A percentile compares a stretch with the other conserved stretches of the same genome.
Conservation (phyloP, 2,113 vertebrate genomes). For the Antechinus stuartii region DNA sequence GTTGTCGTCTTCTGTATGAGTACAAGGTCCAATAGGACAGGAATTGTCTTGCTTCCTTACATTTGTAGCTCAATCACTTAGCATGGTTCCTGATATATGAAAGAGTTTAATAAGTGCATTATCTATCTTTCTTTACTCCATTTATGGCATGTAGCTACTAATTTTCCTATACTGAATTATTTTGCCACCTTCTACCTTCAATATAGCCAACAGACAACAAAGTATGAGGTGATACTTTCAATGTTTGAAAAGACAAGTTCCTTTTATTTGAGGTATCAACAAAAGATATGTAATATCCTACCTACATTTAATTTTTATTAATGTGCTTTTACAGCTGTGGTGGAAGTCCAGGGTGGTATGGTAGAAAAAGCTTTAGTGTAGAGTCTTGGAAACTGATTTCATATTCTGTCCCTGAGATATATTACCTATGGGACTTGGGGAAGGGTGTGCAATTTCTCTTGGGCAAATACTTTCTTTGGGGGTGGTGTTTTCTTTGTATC, state of each 20-base stretch:
- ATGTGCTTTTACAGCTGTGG: neutral
- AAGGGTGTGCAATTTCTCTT: neutral
- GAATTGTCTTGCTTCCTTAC: no score
- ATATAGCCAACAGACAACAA: neutral
- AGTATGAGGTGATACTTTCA: neutral
- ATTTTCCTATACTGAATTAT: neutral
- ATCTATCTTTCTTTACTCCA: no score
- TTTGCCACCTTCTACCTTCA: neutral
- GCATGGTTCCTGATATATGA: no score
- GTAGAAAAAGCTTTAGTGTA: neutral
- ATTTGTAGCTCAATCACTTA: no score
- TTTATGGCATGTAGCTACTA: no score
- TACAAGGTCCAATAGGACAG: neutral
- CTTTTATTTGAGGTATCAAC: neutral
- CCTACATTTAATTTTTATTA: neutral
- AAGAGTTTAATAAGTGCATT: no score
- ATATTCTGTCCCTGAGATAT: neutral
- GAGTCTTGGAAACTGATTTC: neutral
- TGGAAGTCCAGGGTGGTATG: neutral
- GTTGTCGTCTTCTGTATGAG: neutral
- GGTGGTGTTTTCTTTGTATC: no score
- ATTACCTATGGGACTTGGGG: neutral
- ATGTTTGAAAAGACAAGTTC: neutral
- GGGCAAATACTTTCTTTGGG: neutral
- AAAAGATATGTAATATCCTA: neutral